Base-by-base conservation (phyloP, 2,797 vertebrate species). In the Trichosurus vulpecula region DNA sequence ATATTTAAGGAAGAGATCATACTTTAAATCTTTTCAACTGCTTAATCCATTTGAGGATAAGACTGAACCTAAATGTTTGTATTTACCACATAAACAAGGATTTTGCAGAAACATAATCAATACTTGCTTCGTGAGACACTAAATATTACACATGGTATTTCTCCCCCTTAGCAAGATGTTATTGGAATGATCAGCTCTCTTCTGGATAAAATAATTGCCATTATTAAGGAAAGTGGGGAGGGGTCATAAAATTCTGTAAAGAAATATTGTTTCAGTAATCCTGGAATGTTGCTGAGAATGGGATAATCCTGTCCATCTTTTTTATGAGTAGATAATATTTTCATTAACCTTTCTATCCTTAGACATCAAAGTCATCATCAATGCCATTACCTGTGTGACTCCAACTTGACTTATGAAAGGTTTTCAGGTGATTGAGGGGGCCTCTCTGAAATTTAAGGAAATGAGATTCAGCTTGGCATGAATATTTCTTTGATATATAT, bases 401-500 rank as follows among this genome's bases (percentile, higher is more conserved):
- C 6, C 4, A 96, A 10, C 13, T 12, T 95, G 55, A 95, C 41
- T 96, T 92, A 27, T 6, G 56, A 95, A 97, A 58, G 0, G 0
- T 93, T 95, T 94, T 91, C n/a, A 94, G 54, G 13, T 90, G 41
- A 61, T 14, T 94, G 2, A 6, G 0, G 0, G 41, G 66, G 87
- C 4, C 29, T 96, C 92, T 61, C 16, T 52, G 1, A 3, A 98
- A 95, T 87, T 57, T 74, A 95, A 87, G 93, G 1, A 93, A 96
- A 74, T 91, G 30, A 35, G 61, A 95, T 30, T 13, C 13, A 52
- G 0, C 94, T 95, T 47, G 81, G 55, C 61, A 93, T 1, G 96
- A 95, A 93, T 51, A 8, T 0, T 57, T 14, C 0, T 52, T 95
- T 95, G 3, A 8, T 90, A 25, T 66, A 0, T 56, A 16, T 57